phyloP scores from a whole-genome alignment of 2,888 invertebrate genomes.

The Yponomeuta sedellus region DNA sequence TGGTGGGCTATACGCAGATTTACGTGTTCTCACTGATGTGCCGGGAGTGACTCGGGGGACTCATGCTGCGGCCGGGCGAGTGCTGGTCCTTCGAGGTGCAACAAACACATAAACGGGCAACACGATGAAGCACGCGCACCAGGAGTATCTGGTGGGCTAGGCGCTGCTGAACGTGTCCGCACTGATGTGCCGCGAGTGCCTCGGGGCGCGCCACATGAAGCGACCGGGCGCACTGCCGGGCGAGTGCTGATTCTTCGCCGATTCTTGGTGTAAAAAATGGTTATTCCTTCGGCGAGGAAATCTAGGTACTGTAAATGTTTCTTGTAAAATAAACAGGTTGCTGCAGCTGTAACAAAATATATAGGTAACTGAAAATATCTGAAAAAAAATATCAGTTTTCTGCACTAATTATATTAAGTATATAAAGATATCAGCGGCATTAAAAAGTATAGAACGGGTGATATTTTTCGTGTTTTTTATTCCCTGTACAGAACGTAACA shows the following conservation, averaged over 20 bases:
- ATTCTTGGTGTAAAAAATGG: slow-evolving; percentile 14
- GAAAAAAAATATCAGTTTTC: too few species aligned
- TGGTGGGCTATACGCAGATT: slow-evolving; percentile 53
- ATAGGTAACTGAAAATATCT: too few species aligned
- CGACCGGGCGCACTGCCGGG: slow-evolving; percentile 82
- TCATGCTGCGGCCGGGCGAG: slow-evolving; percentile 80
- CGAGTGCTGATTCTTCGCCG: slow-evolving; percentile 93
- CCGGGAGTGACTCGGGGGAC: slow-evolving; percentile 53
- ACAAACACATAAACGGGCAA: too few species aligned
- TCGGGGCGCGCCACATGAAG: slow-evolving; percentile 53
- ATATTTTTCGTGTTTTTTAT: too few species aligned
- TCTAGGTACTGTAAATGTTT: too few species aligned
- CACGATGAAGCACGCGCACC: slow-evolving; percentile 41
- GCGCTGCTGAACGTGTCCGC: slow-evolving; percentile 44
- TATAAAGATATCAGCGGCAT: too few species aligned
- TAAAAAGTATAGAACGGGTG: too few species aligned
- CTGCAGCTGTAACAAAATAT: too few species aligned
- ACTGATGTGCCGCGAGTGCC: slow-evolving; percentile 51
- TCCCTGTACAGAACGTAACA: too few species aligned
- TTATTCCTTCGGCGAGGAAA: too few species aligned
- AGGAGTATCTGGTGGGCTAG: slow-evolving; percentile 56
- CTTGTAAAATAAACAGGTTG: too few species aligned
- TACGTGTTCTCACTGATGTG: slow-evolving; percentile 42
- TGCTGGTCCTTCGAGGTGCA: slow-evolving; percentile 87
- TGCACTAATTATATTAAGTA: too few species aligned